Evolutionary conservation across 2,888 invertebrate genomes (phyloP).

Genomic region (Acrocera orbiculus): DNA sequence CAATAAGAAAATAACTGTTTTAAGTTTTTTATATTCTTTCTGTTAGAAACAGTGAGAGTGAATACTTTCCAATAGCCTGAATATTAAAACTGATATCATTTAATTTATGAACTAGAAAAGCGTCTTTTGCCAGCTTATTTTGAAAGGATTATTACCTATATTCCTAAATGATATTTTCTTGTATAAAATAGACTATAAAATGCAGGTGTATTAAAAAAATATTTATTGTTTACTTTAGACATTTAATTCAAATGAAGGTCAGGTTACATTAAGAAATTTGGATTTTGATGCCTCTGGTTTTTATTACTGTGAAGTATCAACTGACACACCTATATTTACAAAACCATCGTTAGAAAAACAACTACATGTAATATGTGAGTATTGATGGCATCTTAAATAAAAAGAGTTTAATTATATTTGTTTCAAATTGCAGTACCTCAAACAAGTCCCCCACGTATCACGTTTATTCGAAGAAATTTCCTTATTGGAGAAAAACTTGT

Average conservation of each 20-base stretch:
- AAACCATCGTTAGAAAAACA: constrained; percentile 61
- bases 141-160: no score
- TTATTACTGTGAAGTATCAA: constrained; percentile 68
- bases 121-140: no score
- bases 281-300: constrained; percentile 61
- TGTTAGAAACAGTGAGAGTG: no score
- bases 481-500: constrained; percentile 46
- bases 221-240: constrained; percentile 16
- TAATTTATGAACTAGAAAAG: no score
- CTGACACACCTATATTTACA: constrained; percentile 65
- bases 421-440: constrained; percentile 35
- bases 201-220: constrained; percentile 19
- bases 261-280: constrained; percentile 49
- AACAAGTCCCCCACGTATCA: constrained; percentile 43
- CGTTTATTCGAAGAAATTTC: constrained; percentile 39
- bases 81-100: no score
- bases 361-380: constrained; percentile 65
- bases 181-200: no score
- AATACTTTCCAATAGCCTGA: no score
- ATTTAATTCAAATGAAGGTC: constrained; percentile 31
- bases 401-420: not conserved
- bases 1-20: no score
- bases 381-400: not conserved
- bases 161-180: no score
- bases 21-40: no score